phyloP scores from a whole-genome alignment of 2,888 invertebrate species.

The Erebia palarica region DNA sequence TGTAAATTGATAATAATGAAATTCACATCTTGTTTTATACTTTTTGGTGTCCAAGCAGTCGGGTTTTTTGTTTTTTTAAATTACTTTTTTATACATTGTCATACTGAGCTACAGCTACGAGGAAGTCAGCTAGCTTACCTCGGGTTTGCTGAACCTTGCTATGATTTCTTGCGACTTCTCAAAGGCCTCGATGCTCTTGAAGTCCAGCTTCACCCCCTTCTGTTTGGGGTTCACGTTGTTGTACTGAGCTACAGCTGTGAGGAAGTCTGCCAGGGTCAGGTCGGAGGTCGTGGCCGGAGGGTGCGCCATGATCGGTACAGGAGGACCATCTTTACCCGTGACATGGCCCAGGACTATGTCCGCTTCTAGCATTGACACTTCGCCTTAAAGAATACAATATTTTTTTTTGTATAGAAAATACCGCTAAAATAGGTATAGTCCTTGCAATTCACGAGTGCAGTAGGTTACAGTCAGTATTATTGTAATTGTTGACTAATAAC shows the following conservation, averaged over 20 bases:
- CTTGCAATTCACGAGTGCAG: too few species aligned
- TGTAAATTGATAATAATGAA: too few species aligned
- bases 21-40: too few species aligned
- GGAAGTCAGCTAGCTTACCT: constrained; percentile 51
- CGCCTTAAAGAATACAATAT: constrained; percentile 67
- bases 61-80: too few species aligned
- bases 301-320: constrained; percentile 92
- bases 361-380: constrained; percentile 92
- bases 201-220: constrained; percentile 94
- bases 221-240: constrained; percentile 69
- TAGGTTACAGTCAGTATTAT: too few species aligned
- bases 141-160: constrained; percentile 63
- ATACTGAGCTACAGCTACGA: neutral
- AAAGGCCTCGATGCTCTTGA: constrained; percentile 90
- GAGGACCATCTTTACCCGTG: constrained; percentile 70
- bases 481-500: too few species aligned
- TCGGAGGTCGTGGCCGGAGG: constrained; percentile 89
- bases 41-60: too few species aligned
- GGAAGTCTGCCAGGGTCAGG: constrained; percentile 88
- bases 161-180: constrained; percentile 79
- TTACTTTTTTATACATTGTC: too few species aligned
- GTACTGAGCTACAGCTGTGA: constrained; percentile 81
- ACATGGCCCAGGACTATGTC: constrained; percentile 89
- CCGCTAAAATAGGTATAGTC: neutral
- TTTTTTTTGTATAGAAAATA: neutral